Percentiles rank a stretch among this genome's conserved stretches.
Evolutionary conservation across 2,113 vertebrate species (phyloP).

Genomic region (Ptychochromis oligacanthus): DNA sequence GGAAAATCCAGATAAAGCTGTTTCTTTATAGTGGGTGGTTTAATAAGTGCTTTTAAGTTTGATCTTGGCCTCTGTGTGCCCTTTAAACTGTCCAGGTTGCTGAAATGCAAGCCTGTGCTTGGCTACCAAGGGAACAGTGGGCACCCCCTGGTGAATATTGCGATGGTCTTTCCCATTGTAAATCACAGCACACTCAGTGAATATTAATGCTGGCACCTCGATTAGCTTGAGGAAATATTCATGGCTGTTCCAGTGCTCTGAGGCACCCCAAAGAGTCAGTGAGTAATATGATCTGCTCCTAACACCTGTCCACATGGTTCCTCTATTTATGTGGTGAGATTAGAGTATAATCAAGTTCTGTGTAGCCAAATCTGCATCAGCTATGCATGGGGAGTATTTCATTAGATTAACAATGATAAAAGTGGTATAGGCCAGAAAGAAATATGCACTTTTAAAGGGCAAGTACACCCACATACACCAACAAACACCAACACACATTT

Average conservation of each 20-base stretch:
- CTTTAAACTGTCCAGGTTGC: conserved; percentile 42
- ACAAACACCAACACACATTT: conserved; percentile 18
- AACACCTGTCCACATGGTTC: conserved; percentile 64
- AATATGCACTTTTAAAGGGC: conserved; percentile 13
- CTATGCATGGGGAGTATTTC: conserved; percentile 11
- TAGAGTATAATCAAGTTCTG: conserved; percentile 23
- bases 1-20: conserved; percentile 17
- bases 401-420: background rate
- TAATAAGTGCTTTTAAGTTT: conserved; percentile 2
- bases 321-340: conserved; percentile 47
- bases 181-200: conserved; percentile 57
- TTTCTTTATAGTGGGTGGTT: conserved; percentile 11
- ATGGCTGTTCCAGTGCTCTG: conserved; percentile 50
- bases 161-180: conserved; percentile 49
- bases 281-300: conserved; percentile 60
- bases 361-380: conserved; percentile 23
- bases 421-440: background rate
- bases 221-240: conserved; percentile 72
- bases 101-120: conserved; percentile 11
- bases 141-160: conserved; percentile 36
- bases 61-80: background rate
- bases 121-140: conserved; percentile 4
- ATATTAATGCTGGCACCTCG: conserved; percentile 66
- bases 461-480: background rate
- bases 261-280: conserved; percentile 58